Evolutionary conservation across 2,113 vertebrate genomes (phyloP).

Genomic region (Sprattus sprattus): DNA sequence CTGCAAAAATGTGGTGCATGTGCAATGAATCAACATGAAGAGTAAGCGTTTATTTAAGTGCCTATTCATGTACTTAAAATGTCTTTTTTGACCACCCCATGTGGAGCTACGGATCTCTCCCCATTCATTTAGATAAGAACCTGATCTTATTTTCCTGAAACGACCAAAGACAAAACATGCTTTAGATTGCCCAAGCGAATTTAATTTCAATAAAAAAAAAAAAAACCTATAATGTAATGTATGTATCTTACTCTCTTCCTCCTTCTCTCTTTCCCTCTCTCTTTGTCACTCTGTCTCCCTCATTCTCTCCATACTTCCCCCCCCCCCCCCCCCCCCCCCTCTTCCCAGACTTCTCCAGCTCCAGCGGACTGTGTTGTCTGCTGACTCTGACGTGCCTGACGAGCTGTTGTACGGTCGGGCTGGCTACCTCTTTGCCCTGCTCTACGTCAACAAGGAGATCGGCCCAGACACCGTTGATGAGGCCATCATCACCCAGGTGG

Average conservation of each 20-base stretch:
- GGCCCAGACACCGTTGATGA: slow-evolving; percentile 79
- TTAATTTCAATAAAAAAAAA: too few relatives aligned
- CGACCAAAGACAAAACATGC: too few relatives aligned
- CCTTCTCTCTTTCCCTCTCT: slow-evolving; percentile 27
- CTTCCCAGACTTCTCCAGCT: slow-evolving; percentile 85
- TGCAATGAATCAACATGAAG: too few relatives aligned
- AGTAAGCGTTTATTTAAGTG: too few relatives aligned
- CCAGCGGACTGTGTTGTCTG: slow-evolving; percentile 76
- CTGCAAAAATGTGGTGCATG: too few relatives aligned
- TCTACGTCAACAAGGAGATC: slow-evolving; percentile 89
- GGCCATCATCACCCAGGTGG: slow-evolving; percentile 79
- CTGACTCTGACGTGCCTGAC: slow-evolving; percentile 84
- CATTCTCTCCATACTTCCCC: not conserved
- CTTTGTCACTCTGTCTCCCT: slow-evolving; percentile 42
- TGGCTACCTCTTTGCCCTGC: slow-evolving; percentile 88
- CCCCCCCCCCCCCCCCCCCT: slow-evolving; percentile 11
- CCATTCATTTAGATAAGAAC: too few relatives aligned
- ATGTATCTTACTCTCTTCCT: not conserved
- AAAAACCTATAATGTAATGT: too few relatives aligned
- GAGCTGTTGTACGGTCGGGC: slow-evolving; percentile 91
- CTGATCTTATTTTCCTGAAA: too few relatives aligned
- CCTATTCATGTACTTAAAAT: too few relatives aligned
- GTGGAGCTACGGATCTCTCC: too few relatives aligned
- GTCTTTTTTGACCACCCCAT: too few relatives aligned
- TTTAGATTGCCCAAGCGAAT: too few relatives aligned